Conservation (phyloP, 2,888 invertebrate genomes). For the Sturmia bella region DNA sequence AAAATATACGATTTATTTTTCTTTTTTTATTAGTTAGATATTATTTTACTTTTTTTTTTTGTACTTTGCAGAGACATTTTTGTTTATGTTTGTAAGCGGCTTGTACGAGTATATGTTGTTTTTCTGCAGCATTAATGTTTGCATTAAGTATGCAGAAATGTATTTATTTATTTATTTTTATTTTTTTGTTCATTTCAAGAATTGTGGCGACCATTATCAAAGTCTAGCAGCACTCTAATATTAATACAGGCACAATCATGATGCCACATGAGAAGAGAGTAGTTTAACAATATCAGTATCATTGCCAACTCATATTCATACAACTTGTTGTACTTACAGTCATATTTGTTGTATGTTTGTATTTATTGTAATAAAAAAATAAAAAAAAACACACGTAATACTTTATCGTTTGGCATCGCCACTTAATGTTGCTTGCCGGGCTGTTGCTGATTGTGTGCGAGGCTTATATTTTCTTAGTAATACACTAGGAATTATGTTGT, state of each 20-base stretch:
- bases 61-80: constrained; percentile 48
- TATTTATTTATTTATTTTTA: constrained; percentile 17
- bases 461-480: constrained; percentile 18
- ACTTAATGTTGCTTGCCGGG: constrained; percentile 31
- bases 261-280: constrained; percentile 53
- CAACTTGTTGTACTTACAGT: constrained; percentile 43
- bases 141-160: constrained; percentile 55
- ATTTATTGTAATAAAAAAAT: constrained; percentile 52
- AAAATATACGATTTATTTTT: constrained; percentile 32
- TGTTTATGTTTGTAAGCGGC: constrained; percentile 68
- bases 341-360: constrained; percentile 22
- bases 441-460: constrained; percentile 8
- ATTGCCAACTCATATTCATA: constrained; percentile 32
- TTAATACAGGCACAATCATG: constrained; percentile 45
- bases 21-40: background rate
- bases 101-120: constrained; percentile 67
- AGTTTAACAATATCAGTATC: constrained; percentile 55
- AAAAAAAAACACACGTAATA: constrained; percentile 61
- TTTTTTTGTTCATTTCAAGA: constrained; percentile 29
- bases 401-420: constrained; percentile 62
- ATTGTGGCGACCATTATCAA: constrained; percentile 65
- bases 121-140: constrained; percentile 61
- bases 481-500: constrained; percentile 67
- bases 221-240: constrained; percentile 49
- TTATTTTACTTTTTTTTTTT: background rate